Percentiles rank a stretch among this genome's conserved stretches.
phyloP scores from a whole-genome alignment of 2,888 invertebrate genomes.

The Sphecodes monilicornis region DNA sequence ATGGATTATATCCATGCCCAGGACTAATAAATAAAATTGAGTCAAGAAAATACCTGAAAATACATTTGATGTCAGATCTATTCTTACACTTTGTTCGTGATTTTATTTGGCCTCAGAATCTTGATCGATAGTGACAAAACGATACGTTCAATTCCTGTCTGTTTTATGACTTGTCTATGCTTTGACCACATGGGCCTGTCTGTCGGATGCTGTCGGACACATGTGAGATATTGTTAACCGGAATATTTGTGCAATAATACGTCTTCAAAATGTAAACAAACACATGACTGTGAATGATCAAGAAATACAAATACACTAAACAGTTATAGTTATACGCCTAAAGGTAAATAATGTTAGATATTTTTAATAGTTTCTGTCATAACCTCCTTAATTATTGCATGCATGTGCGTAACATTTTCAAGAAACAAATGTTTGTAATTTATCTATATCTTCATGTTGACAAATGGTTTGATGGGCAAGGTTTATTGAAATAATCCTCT shows the following conservation, averaged over 20 bases:
- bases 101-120: background rate
- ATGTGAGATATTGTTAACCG: conserved; percentile 5
- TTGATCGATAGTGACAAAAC: background rate
- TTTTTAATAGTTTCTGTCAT: conserved; percentile 8
- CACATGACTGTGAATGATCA: background rate
- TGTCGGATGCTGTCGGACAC: too few species aligned
- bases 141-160: background rate
- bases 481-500: background rate
- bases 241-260: conserved; percentile 39
- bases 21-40: background rate
- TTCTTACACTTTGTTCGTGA: background rate
- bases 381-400: conserved; percentile 45
- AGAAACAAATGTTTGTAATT: background rate
- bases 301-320: conserved; percentile 3
- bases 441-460: background rate
- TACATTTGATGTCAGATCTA: background rate
- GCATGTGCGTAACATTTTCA: conserved; percentile 37
- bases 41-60: background rate
- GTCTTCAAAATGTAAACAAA: conserved; percentile 42
- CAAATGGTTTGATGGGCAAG: background rate
- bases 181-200: conserved; percentile 37
- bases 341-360: conserved; percentile 38
- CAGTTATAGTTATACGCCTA: background rate
- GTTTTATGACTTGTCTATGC: background rate
- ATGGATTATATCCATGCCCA: too few species aligned